Base-by-base conservation (phyloP, 2,113 vertebrate species). In the Leiothrix lutea region DNA sequence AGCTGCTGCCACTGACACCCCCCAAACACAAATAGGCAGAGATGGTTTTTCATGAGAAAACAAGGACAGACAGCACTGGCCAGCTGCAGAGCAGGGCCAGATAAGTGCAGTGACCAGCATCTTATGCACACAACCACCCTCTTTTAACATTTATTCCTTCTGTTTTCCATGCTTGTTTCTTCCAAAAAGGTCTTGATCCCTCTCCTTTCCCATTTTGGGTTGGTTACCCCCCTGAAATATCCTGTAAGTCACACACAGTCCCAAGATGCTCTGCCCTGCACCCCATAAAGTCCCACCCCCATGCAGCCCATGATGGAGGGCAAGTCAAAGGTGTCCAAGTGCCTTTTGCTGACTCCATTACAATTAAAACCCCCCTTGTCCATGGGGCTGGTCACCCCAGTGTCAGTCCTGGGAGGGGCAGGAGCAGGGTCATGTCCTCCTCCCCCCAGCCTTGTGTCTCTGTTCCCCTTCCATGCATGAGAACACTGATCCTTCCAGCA, bases 351-450 rank as follows among this genome's bases (percentile, higher is more conserved):
- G 44, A 12, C 12, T 40, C 14, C 13, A 5, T 15, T 7, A 28
- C 0, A 33, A 2, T 42, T 6, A 11, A 75, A 20, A 2, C 8
- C 6, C 14, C 2, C 16, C 1, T 0, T 11, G 17, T 29, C 26
- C 2, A 0, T 8, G 35, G 21, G 47, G 21, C 23, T 87, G 66
- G 16, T 60, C 10, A 35, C 31, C 42, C 17, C 80, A 44, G 74
- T 8, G 28, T 18, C 14, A 42, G 11, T 15, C 33, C 64, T 20
- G 17, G 25, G 23, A 78, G 31, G 28, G 24, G 9, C 31, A 70
- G 69, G 11, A 53, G 24, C 28, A 18, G 7, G 16, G 8, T 48
- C 48, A 11, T 45, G 14, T 36, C 14, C 25, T 12, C 2, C 17
- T 50, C 3, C 5, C 4, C 9, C 9, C 2, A 13, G 7, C 35